Conservation (phyloP, 1,140 invertebrate species). For the Conus ventricosus region DNA sequence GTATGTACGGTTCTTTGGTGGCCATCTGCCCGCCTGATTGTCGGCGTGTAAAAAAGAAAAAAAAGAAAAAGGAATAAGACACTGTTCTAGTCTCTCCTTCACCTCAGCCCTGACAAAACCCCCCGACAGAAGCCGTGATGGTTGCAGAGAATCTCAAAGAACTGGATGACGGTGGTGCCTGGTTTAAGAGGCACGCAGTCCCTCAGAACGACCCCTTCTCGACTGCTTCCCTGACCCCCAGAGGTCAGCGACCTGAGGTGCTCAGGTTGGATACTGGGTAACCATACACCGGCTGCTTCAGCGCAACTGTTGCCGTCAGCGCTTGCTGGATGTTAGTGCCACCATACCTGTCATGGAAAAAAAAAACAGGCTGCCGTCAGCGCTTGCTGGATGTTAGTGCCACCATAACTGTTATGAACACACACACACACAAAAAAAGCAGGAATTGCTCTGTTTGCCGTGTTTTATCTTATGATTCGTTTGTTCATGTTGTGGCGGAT, state of each 20-base stretch:
- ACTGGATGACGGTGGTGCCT: conserved; percentile 47
- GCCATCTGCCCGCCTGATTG: too few species aligned
- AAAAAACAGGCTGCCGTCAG: conserved; percentile 35
- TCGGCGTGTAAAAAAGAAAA: too few species aligned
- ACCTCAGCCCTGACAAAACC: conserved; percentile 58
- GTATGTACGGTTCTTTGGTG: too few species aligned
- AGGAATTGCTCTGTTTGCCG: too few species aligned
- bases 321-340: conserved; percentile 50
- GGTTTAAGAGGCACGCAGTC: conserved; percentile 52
- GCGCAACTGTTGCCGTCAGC: conserved; percentile 42
- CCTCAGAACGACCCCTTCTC: conserved; percentile 25
- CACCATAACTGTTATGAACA: conserved; percentile 38
- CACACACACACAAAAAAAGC: background rate
- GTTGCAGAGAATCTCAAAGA: conserved; percentile 47
- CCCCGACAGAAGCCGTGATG: conserved; percentile 49
- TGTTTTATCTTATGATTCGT: too few species aligned
- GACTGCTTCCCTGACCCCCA: background rate
- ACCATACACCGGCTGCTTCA: conserved; percentile 46
- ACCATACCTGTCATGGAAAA: conserved; percentile 36
- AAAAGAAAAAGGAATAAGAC: too few species aligned
- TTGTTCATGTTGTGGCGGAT: too few species aligned
- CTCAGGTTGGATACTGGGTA: conserved; percentile 48
- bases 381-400: conserved; percentile 49
- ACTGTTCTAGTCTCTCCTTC: background rate
- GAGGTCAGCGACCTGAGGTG: conserved; percentile 45